Percentiles rank a stretch among this genome's conserved stretches.
Conservation (phyloP, 1,140 invertebrate species). For the Listronotus oregonensis region DNA sequence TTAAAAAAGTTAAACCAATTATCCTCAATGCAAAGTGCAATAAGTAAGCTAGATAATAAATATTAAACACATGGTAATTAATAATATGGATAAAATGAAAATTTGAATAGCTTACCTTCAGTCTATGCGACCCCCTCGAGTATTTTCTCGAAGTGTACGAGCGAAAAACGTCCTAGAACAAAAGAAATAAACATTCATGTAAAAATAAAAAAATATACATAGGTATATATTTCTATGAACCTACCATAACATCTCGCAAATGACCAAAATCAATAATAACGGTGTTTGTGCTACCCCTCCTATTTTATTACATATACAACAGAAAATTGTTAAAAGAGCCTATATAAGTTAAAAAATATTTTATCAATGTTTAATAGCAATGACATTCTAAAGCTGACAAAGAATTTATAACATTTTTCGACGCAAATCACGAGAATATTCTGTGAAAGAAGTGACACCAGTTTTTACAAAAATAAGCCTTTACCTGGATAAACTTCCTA, state of each 20-base stretch:
- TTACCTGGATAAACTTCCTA: slow-evolving; percentile 15
- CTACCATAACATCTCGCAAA: slow-evolving; percentile 26
- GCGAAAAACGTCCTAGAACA: slow-evolving; percentile 8
- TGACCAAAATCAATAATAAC: slow-evolving; percentile 26
- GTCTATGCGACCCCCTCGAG: slow-evolving; percentile 9
- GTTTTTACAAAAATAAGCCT: slow-evolving; percentile 11
- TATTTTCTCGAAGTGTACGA: slow-evolving; percentile 16
- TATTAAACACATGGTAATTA: background rate
- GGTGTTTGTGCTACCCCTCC: slow-evolving; percentile 19
- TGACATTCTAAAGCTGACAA: slow-evolving; percentile 19
- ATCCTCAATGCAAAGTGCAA: too few relatives aligned
- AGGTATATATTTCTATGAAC: slow-evolving; percentile 6
- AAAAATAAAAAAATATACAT: slow-evolving; percentile 8
- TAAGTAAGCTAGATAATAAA: too few relatives aligned
- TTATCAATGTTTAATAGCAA: slow-evolving; percentile 13
- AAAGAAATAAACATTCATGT: slow-evolving; percentile 1
- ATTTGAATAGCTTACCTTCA: slow-evolving; percentile 8
- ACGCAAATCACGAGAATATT: slow-evolving; percentile 12
- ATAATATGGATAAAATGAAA: background rate
- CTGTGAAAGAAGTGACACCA: slow-evolving; percentile 24
- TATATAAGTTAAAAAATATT: slow-evolving; percentile 1
- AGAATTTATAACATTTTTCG: slow-evolving; percentile 26
- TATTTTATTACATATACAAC: slow-evolving; percentile 1
- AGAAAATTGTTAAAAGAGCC: background rate
- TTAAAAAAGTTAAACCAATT: too few relatives aligned